These are phyloP conservation scores for Bellardia pandia DNA, from an alignment of 2,888 invertebrate genomes.

Conservation along the genomic window DNA sequence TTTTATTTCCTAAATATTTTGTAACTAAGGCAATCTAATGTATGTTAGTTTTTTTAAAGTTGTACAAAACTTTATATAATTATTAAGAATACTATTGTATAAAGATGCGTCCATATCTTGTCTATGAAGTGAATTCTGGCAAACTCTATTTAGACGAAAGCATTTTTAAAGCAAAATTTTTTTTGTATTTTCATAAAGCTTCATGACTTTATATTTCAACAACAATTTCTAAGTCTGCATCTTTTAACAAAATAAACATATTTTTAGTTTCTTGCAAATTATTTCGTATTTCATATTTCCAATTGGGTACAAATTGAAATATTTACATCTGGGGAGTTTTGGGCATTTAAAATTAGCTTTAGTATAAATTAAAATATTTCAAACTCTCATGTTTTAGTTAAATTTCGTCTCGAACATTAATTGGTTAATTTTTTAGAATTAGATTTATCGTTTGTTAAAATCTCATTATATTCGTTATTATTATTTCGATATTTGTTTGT, in stretches of 20 bases:
- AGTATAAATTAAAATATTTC: no score
- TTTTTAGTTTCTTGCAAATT: background rate
- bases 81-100: conserved; percentile 4
- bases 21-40: conserved; percentile 57
- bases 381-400: no score
- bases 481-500: no score
- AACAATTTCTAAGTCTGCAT: background rate
- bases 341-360: background rate
- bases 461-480: no score
- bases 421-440: no score
- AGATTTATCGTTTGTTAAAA: no score
- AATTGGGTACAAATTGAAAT: conserved; percentile 6
- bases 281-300: background rate
- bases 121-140: conserved; percentile 12
- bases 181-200: background rate
- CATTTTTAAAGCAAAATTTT: background rate
- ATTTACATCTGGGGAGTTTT: no score
- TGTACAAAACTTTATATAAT: conserved; percentile 28
- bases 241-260: background rate
- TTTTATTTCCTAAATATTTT: conserved; percentile 25
- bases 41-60: conserved; percentile 5
- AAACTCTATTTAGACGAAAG: background rate
- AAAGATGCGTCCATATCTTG: conserved; percentile 41
- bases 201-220: background rate
- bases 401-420: no score